Evolutionary conservation across 2,888 invertebrate species (phyloP).

Genomic region (Chironomus riparius): DNA sequence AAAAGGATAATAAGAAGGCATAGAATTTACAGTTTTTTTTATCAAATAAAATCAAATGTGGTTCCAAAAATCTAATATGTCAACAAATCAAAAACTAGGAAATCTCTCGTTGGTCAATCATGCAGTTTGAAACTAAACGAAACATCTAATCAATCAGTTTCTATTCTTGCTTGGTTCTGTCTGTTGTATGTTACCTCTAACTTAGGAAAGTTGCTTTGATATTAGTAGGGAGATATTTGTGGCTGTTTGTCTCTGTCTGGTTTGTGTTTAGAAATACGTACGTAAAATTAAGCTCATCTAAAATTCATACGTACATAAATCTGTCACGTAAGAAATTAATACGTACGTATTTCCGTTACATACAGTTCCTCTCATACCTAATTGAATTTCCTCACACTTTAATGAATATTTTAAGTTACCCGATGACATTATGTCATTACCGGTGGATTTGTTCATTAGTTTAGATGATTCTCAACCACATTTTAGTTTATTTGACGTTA

Average conservation of each 20-base stretch:
- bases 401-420: too few relatives aligned
- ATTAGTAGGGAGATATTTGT: too few relatives aligned
- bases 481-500: background rate
- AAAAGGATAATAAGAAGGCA: background rate
- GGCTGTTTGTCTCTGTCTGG: too few relatives aligned
- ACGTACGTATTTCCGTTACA: too few relatives aligned
- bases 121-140: background rate
- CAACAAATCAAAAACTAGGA: background rate
- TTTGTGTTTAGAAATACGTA: too few relatives aligned
- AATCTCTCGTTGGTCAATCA: background rate
- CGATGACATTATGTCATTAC: too few relatives aligned
- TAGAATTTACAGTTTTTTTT: background rate
- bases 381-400: too few relatives aligned
- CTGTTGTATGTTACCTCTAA: background rate
- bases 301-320: too few relatives aligned
- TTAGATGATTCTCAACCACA: background rate
- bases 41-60: slow-evolving; percentile 18
- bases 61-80: background rate
- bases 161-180: background rate
- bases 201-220: background rate
- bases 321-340: too few relatives aligned
- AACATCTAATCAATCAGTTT: background rate
- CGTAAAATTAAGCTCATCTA: too few relatives aligned
- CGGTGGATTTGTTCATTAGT: too few relatives aligned
- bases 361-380: too few relatives aligned